phyloP scores from a whole-genome alignment of 2,113 vertebrate species.

The Trochalopteron elliotii region DNA sequence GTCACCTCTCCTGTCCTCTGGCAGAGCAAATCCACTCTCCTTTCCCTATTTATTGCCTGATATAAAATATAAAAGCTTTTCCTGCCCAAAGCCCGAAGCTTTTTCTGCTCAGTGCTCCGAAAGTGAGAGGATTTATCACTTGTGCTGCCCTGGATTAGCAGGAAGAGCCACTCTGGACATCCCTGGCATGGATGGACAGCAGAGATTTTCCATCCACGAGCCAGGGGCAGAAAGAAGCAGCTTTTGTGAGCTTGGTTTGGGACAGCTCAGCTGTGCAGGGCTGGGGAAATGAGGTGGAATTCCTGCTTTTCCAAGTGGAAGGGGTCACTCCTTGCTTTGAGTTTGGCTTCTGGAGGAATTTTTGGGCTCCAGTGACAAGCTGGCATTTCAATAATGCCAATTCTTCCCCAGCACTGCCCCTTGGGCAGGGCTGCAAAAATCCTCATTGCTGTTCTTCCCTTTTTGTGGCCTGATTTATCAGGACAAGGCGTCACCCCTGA shows the following conservation, averaged over 20 bases:
- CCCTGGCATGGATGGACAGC: not conserved
- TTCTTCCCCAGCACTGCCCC: not conserved
- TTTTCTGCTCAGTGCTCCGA: not conserved
- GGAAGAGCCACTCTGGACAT: not conserved
- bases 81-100: not conserved
- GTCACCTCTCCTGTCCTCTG: not conserved
- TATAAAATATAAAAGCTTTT: not conserved
- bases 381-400: not conserved
- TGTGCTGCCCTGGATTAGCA: not conserved
- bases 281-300: constrained; percentile 24
- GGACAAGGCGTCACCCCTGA: not conserved
- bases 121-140: not conserved
- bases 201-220: not conserved
- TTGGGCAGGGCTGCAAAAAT: not conserved
- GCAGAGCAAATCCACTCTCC: not conserved
- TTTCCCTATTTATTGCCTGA: not conserved
- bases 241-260: constrained; percentile 11
- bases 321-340: not conserved
- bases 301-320: not conserved
- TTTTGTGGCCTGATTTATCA: not conserved
- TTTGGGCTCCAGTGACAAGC: not conserved
- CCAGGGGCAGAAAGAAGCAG: not conserved
- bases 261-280: not conserved
- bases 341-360: not conserved
- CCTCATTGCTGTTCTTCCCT: not conserved